A percentile compares a stretch with the other conserved stretches of the same genome.
Evolutionary conservation across 1,140 invertebrate species (phyloP).

Genomic region (Eufriesea mexicana): DNA sequence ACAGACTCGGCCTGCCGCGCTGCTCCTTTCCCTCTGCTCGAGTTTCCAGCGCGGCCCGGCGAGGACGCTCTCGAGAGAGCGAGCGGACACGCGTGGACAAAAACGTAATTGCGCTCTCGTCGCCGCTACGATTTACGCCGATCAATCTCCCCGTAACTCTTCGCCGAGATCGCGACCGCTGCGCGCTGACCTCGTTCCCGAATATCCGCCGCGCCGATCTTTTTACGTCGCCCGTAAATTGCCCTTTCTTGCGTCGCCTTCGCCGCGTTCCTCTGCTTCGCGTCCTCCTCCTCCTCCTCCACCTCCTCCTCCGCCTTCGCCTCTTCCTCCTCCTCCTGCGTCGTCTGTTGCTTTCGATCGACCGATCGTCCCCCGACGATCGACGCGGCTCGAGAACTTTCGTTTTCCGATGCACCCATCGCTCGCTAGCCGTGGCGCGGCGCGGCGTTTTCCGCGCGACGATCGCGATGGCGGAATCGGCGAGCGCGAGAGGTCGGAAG

Average conservation of each 20-base stretch:
- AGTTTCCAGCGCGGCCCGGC: constrained; percentile 45
- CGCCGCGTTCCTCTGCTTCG: not conserved
- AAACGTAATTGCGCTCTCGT: constrained; percentile 72
- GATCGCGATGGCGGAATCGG: not conserved
- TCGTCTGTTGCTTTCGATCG: not conserved
- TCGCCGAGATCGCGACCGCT: constrained; percentile 25
- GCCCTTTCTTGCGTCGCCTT: constrained; percentile 42
- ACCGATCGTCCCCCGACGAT: too few species aligned
- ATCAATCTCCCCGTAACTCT: constrained; percentile 58
- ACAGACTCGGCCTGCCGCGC: constrained; percentile 72
- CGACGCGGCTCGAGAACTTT: not conserved
- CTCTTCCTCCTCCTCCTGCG: too few species aligned
- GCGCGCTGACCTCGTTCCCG: constrained; percentile 47
- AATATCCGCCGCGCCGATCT: constrained; percentile 37
- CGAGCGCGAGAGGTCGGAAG: not conserved
- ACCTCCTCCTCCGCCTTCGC: not conserved
- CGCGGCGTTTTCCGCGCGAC: not conserved
- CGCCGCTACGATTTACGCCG: constrained; percentile 32
- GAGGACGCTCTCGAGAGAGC: constrained; percentile 5
- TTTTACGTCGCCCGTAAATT: constrained; percentile 48
- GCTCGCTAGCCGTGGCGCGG: too few species aligned
- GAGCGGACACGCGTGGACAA: constrained; percentile 50
- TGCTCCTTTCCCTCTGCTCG: constrained; percentile 36
- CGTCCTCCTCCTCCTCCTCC: not conserved
- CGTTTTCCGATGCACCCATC: not conserved